A percentile compares a stretch with the other conserved stretches of the same genome.
Conservation (phyloP, 2,797 vertebrate genomes). For the Acipenser oxyrinchus region DNA sequence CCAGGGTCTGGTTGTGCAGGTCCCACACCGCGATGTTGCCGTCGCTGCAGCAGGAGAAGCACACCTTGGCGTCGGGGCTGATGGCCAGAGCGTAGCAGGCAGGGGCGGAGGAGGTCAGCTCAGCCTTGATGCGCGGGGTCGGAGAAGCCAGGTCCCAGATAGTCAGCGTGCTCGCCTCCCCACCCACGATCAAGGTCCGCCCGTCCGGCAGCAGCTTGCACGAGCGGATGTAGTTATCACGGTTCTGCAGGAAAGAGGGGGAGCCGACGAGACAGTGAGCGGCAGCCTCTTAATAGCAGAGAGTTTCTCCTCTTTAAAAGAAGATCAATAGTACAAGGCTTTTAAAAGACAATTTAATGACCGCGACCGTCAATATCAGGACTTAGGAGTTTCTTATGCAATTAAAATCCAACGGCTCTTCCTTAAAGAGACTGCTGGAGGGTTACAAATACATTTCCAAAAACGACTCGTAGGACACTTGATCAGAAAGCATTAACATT, state of each 20-base stretch:
- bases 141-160: constrained; percentile 94
- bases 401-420: constrained; percentile 34
- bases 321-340: constrained; percentile 21
- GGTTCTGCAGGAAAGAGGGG: constrained; percentile 54
- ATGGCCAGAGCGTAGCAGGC: constrained; percentile 93
- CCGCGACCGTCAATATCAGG: constrained; percentile 50
- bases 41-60: constrained; percentile 94
- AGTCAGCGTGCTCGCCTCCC: constrained; percentile 82
- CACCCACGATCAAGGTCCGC: constrained; percentile 64
- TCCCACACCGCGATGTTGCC: constrained; percentile 96
- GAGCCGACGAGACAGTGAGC: constrained; percentile 26
- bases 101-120: constrained; percentile 87
- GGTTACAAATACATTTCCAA: background rate
- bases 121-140: constrained; percentile 89
- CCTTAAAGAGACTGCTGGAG: background rate
- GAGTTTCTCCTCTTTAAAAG: too few species aligned
- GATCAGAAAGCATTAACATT: too few species aligned
- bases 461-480: background rate
- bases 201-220: constrained; percentile 67
- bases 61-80: constrained; percentile 93
- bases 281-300: too few species aligned
- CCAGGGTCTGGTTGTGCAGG: constrained; percentile 91
- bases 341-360: constrained; percentile 54
- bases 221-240: constrained; percentile 71
- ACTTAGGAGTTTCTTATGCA: constrained; percentile 22